Base-by-base conservation (phyloP, 2,113 vertebrate genomes). In the Chascanopsetta lugubris region DNA sequence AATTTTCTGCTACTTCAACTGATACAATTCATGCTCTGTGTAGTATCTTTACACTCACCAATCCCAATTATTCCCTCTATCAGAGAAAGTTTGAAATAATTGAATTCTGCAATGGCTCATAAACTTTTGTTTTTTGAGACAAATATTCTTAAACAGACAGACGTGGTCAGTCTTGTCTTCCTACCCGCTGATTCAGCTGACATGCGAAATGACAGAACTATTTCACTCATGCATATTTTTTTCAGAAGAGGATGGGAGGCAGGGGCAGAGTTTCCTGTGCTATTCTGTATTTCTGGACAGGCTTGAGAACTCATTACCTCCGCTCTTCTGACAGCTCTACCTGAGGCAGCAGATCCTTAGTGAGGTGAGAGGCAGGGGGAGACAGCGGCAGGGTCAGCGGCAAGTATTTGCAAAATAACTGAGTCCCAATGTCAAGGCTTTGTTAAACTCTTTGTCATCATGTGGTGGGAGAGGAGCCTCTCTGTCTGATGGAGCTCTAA, bases 401-500 rank as follows among this genome's bases (percentile, higher is more conserved):
- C 0, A 0, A 40, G 13, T 49, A 57, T 75, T 46, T 61, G 48
- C 55, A 79, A 69, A 85, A 66, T 69, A 64, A 64, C 71, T 72
- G 55, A 80, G 20, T 24, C 51, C 38, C 40, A 10, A 56, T 74
- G 72, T 81, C 70, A 77, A 67, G 45, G 62, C 66, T 68, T 61
- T 64, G 72, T 79, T 76, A 26, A 49, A 43, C 30, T 61, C 64
- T 74, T 40, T 62, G 46, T 66, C 48, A 69, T 65, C 47, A 5
- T n/a, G 22, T 18, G 51, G 50, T 63, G 59, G n/a, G 54, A 34
- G 63, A 74, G 42, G 21, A 47, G 43, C 22, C 43, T 60, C 36
- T 60, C 66, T 69, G 72, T 79, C 66, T 53, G 50, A 45, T 15
- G n/a, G 48, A 75, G 58, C 69, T 82, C 76, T 80, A 72, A 82